Conservation (phyloP, 1,140 invertebrate genomes). For the Lepidurus couesii region DNA sequence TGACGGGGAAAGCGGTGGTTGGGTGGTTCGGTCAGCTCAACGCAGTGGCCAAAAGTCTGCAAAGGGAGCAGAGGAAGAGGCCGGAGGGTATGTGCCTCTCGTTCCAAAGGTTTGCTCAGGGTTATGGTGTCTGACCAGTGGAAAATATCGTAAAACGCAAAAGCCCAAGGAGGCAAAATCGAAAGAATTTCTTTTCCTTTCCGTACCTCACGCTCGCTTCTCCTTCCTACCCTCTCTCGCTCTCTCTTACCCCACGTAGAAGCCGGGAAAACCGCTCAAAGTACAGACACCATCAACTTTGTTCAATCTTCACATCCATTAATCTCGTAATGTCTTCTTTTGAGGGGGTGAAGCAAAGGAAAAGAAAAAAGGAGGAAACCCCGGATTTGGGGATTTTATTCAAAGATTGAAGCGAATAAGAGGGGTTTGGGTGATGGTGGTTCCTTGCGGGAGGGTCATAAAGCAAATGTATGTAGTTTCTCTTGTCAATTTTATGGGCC, state of each 20-base stretch:
- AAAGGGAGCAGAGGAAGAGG: neutral
- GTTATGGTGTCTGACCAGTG: neutral
- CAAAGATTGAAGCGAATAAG: neutral
- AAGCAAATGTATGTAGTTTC: constrained; percentile 12
- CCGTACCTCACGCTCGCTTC: neutral
- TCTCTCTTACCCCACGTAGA: neutral
- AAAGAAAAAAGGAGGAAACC: neutral
- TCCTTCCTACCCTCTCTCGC: neutral
- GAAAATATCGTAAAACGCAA: neutral
- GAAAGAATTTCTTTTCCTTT: neutral
- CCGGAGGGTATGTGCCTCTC: neutral
- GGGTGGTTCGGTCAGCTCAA: neutral
- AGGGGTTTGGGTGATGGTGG: neutral
- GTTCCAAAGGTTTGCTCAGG: neutral
- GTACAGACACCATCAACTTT: neutral
- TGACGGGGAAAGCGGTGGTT: neutral
- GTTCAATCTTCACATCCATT: neutral
- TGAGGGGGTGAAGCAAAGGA: neutral
- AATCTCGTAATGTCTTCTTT: neutral
- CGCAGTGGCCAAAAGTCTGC: neutral
- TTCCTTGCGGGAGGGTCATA: neutral
- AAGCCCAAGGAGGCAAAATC: neutral
- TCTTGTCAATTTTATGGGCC: neutral
- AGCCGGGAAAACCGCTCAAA: neutral
- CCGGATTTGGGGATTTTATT: neutral